These are phyloP conservation scores for Nematostella vectensis DNA, from an alignment of 92 coral and sea anemone genomes.

Conservation along the genomic window DNA sequence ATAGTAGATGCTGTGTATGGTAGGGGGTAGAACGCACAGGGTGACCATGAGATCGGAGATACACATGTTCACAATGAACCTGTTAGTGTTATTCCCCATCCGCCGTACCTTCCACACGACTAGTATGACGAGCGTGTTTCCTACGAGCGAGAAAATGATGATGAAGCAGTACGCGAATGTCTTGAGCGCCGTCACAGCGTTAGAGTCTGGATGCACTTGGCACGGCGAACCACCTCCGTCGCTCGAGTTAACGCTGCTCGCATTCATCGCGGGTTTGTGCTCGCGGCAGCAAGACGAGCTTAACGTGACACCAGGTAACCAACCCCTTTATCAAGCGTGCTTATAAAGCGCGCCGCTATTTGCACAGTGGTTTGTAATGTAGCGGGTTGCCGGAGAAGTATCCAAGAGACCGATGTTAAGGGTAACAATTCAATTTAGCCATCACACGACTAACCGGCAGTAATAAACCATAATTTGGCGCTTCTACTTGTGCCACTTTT, in stretches of 20 bases:
- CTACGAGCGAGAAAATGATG: conserved; percentile 28
- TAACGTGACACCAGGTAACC: too few species aligned
- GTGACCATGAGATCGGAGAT: conserved; percentile 30
- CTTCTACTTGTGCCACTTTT: too few species aligned
- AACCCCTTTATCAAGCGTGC: too few species aligned
- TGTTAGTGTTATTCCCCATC: conserved; percentile 37
- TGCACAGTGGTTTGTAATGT: too few species aligned
- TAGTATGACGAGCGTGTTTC: conserved; percentile 26
- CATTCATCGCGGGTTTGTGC: not conserved
- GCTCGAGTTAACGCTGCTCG: not conserved
- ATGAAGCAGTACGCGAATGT: conserved; percentile 22
- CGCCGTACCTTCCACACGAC: conserved; percentile 30
- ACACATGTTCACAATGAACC: conserved; percentile 47
- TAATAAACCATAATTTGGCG: too few species aligned
- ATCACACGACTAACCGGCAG: too few species aligned
- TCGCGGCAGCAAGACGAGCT: too few species aligned
- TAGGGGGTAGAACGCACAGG: conserved; percentile 7
- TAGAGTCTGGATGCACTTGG: not conserved
- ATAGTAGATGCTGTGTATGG: conserved; percentile 5
- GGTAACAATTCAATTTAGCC: too few species aligned
- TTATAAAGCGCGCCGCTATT: too few species aligned
- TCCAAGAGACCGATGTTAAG: too few species aligned
- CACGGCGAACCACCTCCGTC: not conserved
- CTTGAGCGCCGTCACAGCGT: conserved; percentile 14
- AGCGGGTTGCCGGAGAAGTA: too few species aligned